A percentile compares a stretch with the other conserved stretches of the same genome.
phyloP scores from a whole-genome alignment of 2,888 invertebrate genomes.

The Sarcophaga variegata region DNA sequence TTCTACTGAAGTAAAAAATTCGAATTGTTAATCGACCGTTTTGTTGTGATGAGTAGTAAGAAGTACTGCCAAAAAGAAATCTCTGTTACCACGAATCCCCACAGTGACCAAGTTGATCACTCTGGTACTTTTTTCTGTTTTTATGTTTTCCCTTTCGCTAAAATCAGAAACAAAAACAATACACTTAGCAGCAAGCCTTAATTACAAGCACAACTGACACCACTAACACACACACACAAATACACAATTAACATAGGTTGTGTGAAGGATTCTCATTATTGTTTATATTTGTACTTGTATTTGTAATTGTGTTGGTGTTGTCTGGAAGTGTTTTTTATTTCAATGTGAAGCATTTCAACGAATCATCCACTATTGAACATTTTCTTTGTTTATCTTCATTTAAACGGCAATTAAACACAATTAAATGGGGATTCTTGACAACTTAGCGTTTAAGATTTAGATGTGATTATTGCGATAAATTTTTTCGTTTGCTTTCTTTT shows the following conservation, averaged over 20 bases:
- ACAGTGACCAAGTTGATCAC: background rate
- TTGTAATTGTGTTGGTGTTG: background rate
- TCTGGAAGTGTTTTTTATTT: background rate
- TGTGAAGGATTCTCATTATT: too few species aligned
- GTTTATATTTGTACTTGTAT: background rate
- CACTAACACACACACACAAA: background rate
- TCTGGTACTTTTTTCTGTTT: background rate
- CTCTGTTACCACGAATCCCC: background rate
- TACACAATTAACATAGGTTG: background rate
- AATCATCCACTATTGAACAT: constrained; percentile 52
- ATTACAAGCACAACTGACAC: constrained; percentile 29
- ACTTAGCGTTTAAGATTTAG: constrained; percentile 50
- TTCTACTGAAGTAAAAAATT: too few species aligned
- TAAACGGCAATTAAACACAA: constrained; percentile 65
- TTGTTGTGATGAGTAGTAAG: too few species aligned
- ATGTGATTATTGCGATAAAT: constrained; percentile 51
- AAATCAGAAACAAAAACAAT: background rate
- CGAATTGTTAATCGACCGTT: too few species aligned
- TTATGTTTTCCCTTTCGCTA: background rate
- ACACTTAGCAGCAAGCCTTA: background rate
- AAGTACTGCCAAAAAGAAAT: too few species aligned
- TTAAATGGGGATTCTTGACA: constrained; percentile 59
- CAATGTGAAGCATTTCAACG: background rate
- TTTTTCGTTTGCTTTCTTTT: constrained; percentile 30
- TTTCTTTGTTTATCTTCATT: constrained; percentile 50